Conservation (phyloP, 2,113 vertebrate species). For the Stegostoma tigrinum region DNA sequence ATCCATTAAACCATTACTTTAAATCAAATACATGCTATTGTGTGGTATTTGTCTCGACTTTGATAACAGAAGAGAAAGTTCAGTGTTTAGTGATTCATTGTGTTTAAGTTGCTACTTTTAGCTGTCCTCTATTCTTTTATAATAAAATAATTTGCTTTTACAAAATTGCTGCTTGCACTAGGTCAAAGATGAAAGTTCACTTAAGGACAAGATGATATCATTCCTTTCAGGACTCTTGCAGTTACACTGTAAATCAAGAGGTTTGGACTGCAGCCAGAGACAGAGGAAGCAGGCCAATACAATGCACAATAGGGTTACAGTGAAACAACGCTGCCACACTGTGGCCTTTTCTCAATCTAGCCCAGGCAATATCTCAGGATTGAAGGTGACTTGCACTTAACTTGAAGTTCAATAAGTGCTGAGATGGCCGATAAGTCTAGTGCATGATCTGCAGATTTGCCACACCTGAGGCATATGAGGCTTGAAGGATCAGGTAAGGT, state of each 20-base stretch:
- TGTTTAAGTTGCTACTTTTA: background rate
- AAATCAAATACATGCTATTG: background rate
- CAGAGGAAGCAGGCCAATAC: background rate
- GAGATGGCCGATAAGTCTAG: too few species aligned
- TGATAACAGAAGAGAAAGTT: background rate
- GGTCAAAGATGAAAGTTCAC: background rate
- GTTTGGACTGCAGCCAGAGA: background rate
- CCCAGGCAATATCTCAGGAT: too few species aligned
- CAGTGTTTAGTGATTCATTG: background rate
- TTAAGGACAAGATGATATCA: background rate
- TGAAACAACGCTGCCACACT: background rate
- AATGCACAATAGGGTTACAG: background rate
- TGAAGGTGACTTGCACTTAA: too few species aligned
- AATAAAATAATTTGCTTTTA: background rate
- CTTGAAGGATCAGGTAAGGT: too few species aligned
- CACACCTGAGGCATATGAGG: too few species aligned
- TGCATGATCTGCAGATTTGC: too few species aligned
- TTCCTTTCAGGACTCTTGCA: background rate
- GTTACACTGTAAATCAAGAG: background rate
- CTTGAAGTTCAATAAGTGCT: too few species aligned
- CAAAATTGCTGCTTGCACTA: background rate
- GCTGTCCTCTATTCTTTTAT: background rate
- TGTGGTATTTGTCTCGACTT: background rate
- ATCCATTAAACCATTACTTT: background rate
- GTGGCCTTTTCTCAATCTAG: background rate